These are phyloP conservation scores for Salmo trutta DNA, from an alignment of 2,797 vertebrate species.

Conservation along the genomic window DNA sequence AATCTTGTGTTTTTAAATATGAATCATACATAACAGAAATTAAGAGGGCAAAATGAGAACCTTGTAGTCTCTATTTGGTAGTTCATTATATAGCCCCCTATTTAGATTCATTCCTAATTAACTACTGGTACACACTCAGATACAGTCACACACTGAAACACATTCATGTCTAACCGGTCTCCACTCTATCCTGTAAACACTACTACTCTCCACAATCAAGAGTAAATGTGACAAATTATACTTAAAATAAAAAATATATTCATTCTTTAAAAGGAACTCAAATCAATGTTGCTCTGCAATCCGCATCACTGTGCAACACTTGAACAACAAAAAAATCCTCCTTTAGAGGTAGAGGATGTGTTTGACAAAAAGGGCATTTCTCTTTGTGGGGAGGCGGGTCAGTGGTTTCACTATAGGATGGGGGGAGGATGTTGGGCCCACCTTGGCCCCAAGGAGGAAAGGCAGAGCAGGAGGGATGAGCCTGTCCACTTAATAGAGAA, in stretches of 20 bases:
- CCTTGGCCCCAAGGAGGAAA: conserved; percentile 57
- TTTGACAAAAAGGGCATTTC: conserved; percentile 36
- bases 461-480: conserved; percentile 63
- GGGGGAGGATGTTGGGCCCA: conserved; percentile 50
- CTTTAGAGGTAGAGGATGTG: conserved; percentile 17
- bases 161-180: conserved; percentile 39
- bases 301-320: conserved; percentile 34
- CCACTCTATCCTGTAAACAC: conserved; percentile 36
- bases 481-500: conserved; percentile 53
- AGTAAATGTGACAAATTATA: conserved; percentile 44
- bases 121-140: conserved; percentile 41
- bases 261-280: conserved; percentile 25
- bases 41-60: conserved; percentile 31
- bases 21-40: conserved; percentile 61
- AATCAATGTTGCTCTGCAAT: not conserved
- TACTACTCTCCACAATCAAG: conserved; percentile 41
- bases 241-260: conserved; percentile 39
- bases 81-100: conserved; percentile 48
- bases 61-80: conserved; percentile 62
- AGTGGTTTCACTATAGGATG: conserved; percentile 49
- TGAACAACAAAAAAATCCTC: not conserved
- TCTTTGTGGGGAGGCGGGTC: conserved; percentile 63
- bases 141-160: conserved; percentile 50
- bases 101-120: conserved; percentile 50
- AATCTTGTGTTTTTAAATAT: conserved; percentile 68